phyloP scores from a whole-genome alignment of 2,113 vertebrate genomes.

The Australoheros scitulus region DNA sequence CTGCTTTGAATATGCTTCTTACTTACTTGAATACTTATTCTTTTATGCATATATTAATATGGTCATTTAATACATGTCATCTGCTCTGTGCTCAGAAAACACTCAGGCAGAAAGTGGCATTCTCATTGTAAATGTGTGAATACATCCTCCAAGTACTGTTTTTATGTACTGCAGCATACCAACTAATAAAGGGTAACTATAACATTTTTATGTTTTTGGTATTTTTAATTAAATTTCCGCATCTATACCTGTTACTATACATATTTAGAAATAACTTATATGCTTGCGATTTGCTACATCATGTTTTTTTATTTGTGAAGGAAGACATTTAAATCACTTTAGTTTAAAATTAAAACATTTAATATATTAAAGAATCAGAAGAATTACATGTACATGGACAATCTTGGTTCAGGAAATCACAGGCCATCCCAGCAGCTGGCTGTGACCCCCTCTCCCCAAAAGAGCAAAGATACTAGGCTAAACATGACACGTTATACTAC shows the following conservation, averaged over 20 bases:
- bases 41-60: neutral
- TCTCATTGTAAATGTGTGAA: neutral
- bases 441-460: no score
- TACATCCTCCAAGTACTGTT: neutral
- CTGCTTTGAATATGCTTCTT: neutral
- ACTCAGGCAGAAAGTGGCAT: neutral
- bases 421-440: no score
- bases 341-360: no score
- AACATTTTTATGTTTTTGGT: neutral
- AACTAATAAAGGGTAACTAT: neutral
- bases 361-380: no score
- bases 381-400: no score
- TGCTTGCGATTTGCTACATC: no score
- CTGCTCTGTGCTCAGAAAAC: neutral
- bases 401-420: no score
- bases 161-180: neutral
- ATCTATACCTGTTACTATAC: neutral
- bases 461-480: no score
- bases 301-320: no score
- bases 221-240: neutral
- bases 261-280: no score
- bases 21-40: neutral
- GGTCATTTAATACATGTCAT: neutral
- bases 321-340: no score
- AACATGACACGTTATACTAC: no score